A percentile compares a stretch with the other conserved stretches of the same genome.
phyloP scores from a whole-genome alignment of 2,888 invertebrate species.

The Cheilosia soror region DNA sequence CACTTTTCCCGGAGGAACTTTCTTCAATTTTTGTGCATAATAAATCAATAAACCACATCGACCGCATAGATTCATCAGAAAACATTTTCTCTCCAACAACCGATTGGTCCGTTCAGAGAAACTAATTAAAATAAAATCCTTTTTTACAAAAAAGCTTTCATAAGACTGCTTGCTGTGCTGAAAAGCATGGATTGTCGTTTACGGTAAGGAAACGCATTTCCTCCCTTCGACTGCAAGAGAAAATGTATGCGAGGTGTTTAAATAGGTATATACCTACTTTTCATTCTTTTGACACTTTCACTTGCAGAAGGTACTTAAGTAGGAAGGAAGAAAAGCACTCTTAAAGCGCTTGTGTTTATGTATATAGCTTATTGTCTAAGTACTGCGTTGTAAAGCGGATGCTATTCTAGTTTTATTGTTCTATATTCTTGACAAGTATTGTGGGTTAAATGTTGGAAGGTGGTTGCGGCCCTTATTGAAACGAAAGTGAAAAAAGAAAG shows the following conservation, averaged over 20 bases:
- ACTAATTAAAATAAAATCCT: constrained; percentile 48
- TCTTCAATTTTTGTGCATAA: neutral
- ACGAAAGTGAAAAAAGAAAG: too few species aligned
- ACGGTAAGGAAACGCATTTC: constrained; percentile 9
- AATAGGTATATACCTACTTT: constrained; percentile 25
- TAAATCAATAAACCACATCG: constrained; percentile 10
- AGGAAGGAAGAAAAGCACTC: neutral
- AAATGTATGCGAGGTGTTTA: constrained; percentile 16
- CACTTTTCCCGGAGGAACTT: too few species aligned
- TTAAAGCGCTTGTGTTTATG: too few species aligned
- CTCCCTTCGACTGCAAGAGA: neutral
- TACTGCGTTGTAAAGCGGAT: too few species aligned
- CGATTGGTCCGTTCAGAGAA: constrained; percentile 12
- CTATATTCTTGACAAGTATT: too few species aligned
- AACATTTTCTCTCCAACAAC: neutral
- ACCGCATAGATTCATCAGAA: neutral
- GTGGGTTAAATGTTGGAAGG: too few species aligned
- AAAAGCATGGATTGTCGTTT: constrained; percentile 9
- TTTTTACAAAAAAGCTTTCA: neutral
- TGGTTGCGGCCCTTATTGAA: too few species aligned
- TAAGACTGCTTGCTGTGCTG: neutral
- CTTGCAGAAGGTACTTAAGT: constrained; percentile 2
- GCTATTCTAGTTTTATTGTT: too few species aligned
- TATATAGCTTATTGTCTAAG: too few species aligned
- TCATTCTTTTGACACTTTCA: constrained; percentile 14